Percentiles rank a stretch among this genome's conserved stretches.
Evolutionary conservation across 2,888 invertebrate genomes (phyloP).

Genomic region (Synanthedon andrenaeformis): DNA sequence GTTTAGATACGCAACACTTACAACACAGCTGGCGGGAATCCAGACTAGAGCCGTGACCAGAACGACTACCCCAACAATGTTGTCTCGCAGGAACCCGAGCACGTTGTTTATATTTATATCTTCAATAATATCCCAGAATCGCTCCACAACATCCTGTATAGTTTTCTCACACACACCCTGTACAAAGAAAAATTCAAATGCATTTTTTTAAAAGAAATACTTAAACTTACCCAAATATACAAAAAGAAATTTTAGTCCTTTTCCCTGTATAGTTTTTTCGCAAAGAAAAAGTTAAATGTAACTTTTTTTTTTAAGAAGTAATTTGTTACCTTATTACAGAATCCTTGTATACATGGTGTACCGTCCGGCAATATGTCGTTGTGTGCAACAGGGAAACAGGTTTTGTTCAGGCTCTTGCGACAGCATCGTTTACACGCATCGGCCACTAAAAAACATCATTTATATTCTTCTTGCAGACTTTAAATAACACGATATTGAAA

Average conservation of each 20-base stretch:
- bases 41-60: conserved; percentile 91
- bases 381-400: conserved; percentile 90
- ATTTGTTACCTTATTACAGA: conserved; percentile 85
- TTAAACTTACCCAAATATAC: too few species aligned
- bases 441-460: conserved; percentile 73
- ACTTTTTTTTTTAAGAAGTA: too few species aligned
- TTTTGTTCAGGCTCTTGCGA: conserved; percentile 89
- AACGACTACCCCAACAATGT: conserved; percentile 93
- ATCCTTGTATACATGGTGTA: conserved; percentile 96
- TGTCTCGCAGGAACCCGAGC: conserved; percentile 88
- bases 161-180: conserved; percentile 95
- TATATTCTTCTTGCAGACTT: too few species aligned
- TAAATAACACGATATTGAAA: too few species aligned
- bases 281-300: too few species aligned
- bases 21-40: conserved; percentile 92
- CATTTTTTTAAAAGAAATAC: not conserved
- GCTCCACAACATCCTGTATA: conserved; percentile 93
- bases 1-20: conserved; percentile 13
- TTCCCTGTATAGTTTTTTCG: conserved; percentile 89
- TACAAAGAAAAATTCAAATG: not conserved
- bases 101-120: conserved; percentile 95
- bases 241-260: too few species aligned
- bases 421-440: conserved; percentile 96
- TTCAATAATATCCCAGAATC: conserved; percentile 98
- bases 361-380: conserved; percentile 92